A percentile compares a stretch with the other conserved stretches of the same genome.
Evolutionary conservation across 2,888 invertebrate genomes (phyloP).

Genomic region (Lissonota sp.): DNA sequence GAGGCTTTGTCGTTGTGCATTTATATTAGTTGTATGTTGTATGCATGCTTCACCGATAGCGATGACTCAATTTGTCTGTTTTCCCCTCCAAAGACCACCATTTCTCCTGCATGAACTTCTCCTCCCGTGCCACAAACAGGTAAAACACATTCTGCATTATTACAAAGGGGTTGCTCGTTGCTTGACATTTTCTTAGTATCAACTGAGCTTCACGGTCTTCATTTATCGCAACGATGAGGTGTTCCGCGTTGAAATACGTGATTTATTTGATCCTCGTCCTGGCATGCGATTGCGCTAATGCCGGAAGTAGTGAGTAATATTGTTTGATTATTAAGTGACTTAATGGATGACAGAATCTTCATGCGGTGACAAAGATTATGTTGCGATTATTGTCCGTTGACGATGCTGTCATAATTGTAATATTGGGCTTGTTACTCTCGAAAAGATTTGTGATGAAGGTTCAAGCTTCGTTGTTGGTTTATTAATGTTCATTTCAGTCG

Average conservation of each 20-base stretch:
- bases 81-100: neutral
- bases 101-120: neutral
- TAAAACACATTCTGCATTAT: conserved; percentile 42
- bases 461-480: too few species aligned
- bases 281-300: conserved; percentile 50
- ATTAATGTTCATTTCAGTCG: conserved; percentile 47
- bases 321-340: too few species aligned
- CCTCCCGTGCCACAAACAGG: neutral
- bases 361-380: too few species aligned
- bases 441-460: too few species aligned
- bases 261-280: conserved; percentile 51
- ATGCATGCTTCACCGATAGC: conserved; percentile 51
- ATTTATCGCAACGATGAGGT: conserved; percentile 59
- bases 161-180: conserved; percentile 61
- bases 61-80: conserved; percentile 29
- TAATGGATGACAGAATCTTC: too few species aligned
- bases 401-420: too few species aligned
- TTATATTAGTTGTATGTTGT: conserved; percentile 7
- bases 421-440: too few species aligned
- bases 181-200: conserved; percentile 58
- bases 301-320: conserved; percentile 54
- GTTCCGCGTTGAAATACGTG: conserved; percentile 35
- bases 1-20: conserved; percentile 5
- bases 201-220: conserved; percentile 38
- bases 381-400: too few species aligned